These are phyloP conservation scores for Papilio glaucus DNA, from an alignment of 1,140 invertebrate genomes.

Conservation along the genomic window DNA sequence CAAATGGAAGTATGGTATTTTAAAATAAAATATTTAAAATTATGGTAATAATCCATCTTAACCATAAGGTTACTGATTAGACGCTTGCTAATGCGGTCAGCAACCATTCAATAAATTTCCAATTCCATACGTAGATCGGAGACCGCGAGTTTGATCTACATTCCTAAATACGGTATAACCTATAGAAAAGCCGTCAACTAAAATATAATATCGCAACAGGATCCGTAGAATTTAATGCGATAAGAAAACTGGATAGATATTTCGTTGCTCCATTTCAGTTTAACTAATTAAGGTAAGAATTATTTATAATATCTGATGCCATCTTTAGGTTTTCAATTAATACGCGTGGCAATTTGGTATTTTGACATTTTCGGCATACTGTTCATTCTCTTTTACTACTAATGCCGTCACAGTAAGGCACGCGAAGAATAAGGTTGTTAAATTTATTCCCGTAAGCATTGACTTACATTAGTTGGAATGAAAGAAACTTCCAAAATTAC, in stretches of 20 bases:
- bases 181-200: constrained; percentile 6
- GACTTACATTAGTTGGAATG: no score
- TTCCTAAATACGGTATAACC: constrained; percentile 6
- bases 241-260: not conserved
- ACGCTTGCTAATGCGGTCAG: not conserved
- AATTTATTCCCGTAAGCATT: no score
- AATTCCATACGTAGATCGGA: constrained; percentile 1
- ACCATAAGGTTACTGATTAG: not conserved
- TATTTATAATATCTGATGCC: not conserved
- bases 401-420: no score
- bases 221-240: not conserved
- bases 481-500: no score
- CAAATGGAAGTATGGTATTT: no score
- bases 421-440: no score
- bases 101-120: constrained; percentile 15
- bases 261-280: not conserved
- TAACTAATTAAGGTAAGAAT: not conserved
- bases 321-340: no score
- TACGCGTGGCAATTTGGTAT: no score
- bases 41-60: not conserved
- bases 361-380: no score
- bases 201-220: not conserved
- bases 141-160: constrained; percentile 1
- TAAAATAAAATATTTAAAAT: no score
- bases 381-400: no score